These are phyloP conservation scores for Hermetia illucens DNA, from an alignment of 1,140 invertebrate genomes.

Conservation along the genomic window DNA sequence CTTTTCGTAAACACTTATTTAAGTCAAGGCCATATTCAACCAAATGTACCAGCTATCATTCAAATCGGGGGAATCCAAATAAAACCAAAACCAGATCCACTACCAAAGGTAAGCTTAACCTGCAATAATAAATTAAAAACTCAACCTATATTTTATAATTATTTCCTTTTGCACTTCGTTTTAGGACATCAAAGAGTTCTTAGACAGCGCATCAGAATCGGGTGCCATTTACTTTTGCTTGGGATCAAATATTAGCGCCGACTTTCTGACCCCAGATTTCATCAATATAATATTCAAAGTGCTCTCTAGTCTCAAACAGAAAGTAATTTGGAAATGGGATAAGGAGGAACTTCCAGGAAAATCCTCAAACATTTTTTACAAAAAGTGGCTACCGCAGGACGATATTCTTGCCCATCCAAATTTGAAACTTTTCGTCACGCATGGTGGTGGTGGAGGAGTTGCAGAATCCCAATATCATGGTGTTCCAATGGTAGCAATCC, in stretches of 20 bases:
- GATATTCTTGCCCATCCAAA: constrained; percentile 38
- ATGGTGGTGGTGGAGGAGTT: constrained; percentile 33
- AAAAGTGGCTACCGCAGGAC: constrained; percentile 39
- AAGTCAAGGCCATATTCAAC: constrained; percentile 20
- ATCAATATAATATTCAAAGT: constrained; percentile 26
- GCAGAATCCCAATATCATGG: constrained; percentile 30
- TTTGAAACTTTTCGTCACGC: constrained; percentile 31
- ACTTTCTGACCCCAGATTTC: constrained; percentile 22
- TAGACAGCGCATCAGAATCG: constrained; percentile 29
- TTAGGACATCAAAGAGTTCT: constrained; percentile 33
- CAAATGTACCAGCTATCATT: constrained; percentile 26
- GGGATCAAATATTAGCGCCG: constrained; percentile 32
- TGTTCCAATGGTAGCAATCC: constrained; percentile 46
- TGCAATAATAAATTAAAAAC: too few species aligned
- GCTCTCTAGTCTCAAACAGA: constrained; percentile 31
- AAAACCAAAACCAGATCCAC: constrained; percentile 17
- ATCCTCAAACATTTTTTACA: constrained; percentile 30
- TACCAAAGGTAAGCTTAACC: constrained; percentile 20
- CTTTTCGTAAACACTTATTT: constrained; percentile 21
- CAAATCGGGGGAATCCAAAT: constrained; percentile 32
- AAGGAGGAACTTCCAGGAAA: constrained; percentile 33
- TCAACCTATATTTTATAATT: too few species aligned
- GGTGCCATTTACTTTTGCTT: constrained; percentile 43
- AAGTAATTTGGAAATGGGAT: constrained; percentile 37
- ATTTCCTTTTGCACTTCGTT: too few species aligned